phyloP scores from a whole-genome alignment of 2,888 invertebrate genomes.

The Apamea sordens region DNA sequence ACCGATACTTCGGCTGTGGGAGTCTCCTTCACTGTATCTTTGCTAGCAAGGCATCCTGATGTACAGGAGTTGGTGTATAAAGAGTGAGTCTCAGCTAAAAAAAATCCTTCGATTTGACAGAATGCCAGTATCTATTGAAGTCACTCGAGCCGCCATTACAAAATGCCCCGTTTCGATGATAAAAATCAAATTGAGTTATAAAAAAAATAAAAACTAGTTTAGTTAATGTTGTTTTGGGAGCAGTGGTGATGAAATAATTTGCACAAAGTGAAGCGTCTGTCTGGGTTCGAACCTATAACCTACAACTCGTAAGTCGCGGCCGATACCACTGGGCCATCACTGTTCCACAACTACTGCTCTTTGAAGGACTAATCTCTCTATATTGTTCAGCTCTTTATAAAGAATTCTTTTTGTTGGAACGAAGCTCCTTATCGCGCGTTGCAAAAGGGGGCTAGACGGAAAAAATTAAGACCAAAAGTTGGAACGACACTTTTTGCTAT shows the following conservation, averaged over 20 bases:
- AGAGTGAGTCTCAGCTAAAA: conserved; percentile 71
- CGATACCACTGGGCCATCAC: too few relatives aligned
- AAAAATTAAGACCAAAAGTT: too few relatives aligned
- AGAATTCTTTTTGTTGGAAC: too few relatives aligned
- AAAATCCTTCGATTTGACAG: background rate
- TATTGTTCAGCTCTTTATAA: background rate
- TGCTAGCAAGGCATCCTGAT: conserved; percentile 72
- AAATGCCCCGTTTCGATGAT: background rate
- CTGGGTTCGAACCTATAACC: too few relatives aligned
- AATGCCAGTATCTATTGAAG: background rate
- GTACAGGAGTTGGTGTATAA: conserved; percentile 73
- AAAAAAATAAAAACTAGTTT: too few relatives aligned
- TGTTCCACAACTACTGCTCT: too few relatives aligned
- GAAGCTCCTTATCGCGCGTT: too few relatives aligned
- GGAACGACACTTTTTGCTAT: too few relatives aligned
- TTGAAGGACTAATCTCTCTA: background rate
- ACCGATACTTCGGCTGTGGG: conserved; percentile 79
- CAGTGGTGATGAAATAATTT: background rate
- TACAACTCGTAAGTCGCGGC: too few relatives aligned
- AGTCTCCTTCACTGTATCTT: conserved; percentile 67
- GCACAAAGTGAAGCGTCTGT: too few relatives aligned
- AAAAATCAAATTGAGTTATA: background rate
- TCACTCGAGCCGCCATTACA: background rate
- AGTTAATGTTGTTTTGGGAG: background rate
- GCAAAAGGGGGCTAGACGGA: too few relatives aligned